These are phyloP conservation scores for Piliocolobus tephrosceles DNA, from an alignment of 2,113 vertebrate genomes.

Conservation along the genomic window DNA sequence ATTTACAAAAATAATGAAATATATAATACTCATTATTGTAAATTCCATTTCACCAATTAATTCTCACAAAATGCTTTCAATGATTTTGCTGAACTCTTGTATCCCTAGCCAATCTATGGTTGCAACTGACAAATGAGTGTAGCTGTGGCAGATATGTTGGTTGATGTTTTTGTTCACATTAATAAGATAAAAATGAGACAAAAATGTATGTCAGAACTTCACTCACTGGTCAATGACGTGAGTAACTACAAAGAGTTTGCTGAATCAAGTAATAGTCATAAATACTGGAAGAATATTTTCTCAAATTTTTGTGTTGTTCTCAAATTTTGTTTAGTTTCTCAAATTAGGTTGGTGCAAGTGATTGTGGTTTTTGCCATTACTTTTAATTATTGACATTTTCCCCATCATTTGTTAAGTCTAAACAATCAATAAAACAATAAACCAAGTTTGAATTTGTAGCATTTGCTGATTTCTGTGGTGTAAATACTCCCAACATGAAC, in stretches of 20 bases:
- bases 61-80: neutral
- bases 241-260: neutral
- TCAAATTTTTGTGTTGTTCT: neutral
- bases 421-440: neutral
- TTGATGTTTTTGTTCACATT: neutral
- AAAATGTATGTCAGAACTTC: neutral
- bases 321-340: no score
- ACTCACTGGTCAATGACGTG: neutral
- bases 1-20: neutral
- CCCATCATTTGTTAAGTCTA: neutral
- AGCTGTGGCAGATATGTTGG: neutral
- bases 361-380: neutral
- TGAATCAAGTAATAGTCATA: neutral
- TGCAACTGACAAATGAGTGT: neutral
- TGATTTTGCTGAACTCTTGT: neutral
- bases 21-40: neutral
- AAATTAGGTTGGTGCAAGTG: no score
- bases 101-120: neutral
- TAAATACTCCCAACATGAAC: neutral
- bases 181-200: neutral
- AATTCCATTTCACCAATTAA: slow-evolving; percentile 5
- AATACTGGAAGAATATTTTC: neutral
- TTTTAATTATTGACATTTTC: neutral
- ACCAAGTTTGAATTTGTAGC: neutral
- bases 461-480: neutral